phyloP scores from a whole-genome alignment of 2,113 vertebrate genomes.

The Python bivittatus region DNA sequence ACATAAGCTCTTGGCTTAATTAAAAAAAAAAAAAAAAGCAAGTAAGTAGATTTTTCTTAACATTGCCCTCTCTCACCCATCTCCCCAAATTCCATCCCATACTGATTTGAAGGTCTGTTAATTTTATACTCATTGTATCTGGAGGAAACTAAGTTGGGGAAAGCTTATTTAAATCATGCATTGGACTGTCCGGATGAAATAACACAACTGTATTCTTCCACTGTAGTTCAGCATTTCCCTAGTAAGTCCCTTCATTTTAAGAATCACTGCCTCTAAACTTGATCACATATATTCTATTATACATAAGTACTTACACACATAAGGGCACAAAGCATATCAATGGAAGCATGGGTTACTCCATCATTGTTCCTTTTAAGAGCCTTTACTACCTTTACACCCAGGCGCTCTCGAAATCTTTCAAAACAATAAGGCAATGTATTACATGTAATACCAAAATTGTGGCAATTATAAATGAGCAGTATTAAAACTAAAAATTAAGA shows the following conservation, averaged over 20 bases:
- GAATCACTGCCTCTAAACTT: neutral
- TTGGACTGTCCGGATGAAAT: neutral
- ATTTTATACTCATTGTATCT: neutral
- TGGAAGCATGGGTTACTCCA: conserved; percentile 92
- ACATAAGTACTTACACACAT: conserved; percentile 94
- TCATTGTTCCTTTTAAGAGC: conserved; percentile 96
- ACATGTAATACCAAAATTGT: neutral
- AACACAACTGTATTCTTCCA: neutral
- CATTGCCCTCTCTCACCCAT: neutral
- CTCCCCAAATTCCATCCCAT: neutral
- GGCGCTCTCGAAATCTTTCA: conserved; percentile 90
- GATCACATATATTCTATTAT: neutral
- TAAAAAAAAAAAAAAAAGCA: neutral
- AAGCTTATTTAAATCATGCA: neutral
- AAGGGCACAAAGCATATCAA: conserved; percentile 98
- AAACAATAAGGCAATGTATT: conserved; percentile 48
- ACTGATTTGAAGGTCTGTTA: neutral
- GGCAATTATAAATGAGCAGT: neutral
- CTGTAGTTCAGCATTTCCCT: neutral
- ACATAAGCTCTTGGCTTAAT: neutral
- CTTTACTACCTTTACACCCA: conserved; percentile 97
- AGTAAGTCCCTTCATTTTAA: neutral
- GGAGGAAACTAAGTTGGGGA: neutral
- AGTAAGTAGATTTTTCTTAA: neutral
- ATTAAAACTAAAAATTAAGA: neutral